Percentiles rank a stretch among this genome's conserved stretches.
Evolutionary conservation across 2,888 invertebrate genomes (phyloP).

Genomic region (Drosophila incognita): DNA sequence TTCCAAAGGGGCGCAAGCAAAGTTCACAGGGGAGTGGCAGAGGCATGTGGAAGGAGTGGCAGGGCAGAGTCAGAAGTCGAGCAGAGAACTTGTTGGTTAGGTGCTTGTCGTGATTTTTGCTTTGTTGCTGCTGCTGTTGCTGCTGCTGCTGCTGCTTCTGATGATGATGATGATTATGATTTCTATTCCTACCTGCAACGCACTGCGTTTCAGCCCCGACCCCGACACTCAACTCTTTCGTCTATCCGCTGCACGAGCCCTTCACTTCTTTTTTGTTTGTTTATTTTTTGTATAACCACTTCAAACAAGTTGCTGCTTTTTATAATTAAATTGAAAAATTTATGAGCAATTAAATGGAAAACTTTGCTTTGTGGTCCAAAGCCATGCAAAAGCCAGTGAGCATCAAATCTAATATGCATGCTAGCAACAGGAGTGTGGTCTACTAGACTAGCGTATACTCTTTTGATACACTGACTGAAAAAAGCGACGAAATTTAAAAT

Average conservation of each 20-base stretch:
- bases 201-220: background rate
- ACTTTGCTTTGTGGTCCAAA: constrained; percentile 70
- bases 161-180: constrained; percentile 29
- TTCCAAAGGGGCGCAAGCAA: constrained; percentile 34
- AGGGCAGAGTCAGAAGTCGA: no score
- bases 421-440: background rate
- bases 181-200: constrained; percentile 51
- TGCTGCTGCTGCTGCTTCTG: constrained; percentile 9
- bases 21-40: constrained; percentile 2
- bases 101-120: constrained; percentile 41
- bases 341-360: constrained; percentile 80
- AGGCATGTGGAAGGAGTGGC: background rate
- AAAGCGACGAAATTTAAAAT: background rate
- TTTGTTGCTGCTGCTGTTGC: constrained; percentile 10
- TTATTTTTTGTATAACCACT: constrained; percentile 56
- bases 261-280: constrained; percentile 23
- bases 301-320: constrained; percentile 76
- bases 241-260: constrained; percentile 10
- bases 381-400: constrained; percentile 37
- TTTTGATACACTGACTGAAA: background rate
- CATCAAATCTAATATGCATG: constrained; percentile 15
- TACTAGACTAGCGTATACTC: background rate
- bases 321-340: constrained; percentile 79
- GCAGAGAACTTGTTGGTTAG: constrained; percentile 13
- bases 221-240: background rate